A percentile compares a stretch with the other conserved stretches of the same genome.
Evolutionary conservation across 2,113 vertebrate genomes (phyloP).

Genomic region (Felis chaus): DNA sequence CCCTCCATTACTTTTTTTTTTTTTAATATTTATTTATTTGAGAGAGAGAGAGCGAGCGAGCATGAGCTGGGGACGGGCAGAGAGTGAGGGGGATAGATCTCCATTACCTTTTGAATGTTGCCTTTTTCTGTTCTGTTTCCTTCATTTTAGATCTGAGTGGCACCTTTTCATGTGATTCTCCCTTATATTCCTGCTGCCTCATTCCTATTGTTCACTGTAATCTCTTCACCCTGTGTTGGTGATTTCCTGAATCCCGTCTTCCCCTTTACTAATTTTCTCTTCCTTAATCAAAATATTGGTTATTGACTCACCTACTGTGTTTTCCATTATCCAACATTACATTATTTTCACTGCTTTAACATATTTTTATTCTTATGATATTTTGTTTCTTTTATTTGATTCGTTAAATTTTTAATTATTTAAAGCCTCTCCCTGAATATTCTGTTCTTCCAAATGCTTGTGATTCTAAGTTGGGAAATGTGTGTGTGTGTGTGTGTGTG

Average conservation of each 20-base stretch:
- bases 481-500: neutral
- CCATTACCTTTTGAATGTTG: neutral
- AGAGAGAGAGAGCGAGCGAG: too few species aligned
- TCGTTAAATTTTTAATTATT: neutral
- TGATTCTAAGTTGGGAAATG: neutral
- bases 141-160: neutral
- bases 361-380: neutral
- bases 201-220: fast-evolving
- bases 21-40: too few species aligned
- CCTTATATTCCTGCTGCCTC: fast-evolving
- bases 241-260: neutral
- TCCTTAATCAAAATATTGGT: neutral
- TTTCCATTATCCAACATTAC: neutral
- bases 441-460: neutral
- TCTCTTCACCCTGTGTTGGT: neutral
- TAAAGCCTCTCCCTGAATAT: neutral
- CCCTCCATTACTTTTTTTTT: too few species aligned
- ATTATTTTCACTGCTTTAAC: neutral
- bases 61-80: too few species aligned
- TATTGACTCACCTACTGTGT: neutral
- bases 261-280: neutral
- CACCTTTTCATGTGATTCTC: neutral
- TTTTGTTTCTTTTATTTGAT: neutral
- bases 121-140: neutral
- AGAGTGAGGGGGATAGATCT: too few species aligned